These are phyloP conservation scores for Coracias cyanogaster DNA, from an alignment of 2,797 vertebrate species.

Conservation along the genomic window DNA sequence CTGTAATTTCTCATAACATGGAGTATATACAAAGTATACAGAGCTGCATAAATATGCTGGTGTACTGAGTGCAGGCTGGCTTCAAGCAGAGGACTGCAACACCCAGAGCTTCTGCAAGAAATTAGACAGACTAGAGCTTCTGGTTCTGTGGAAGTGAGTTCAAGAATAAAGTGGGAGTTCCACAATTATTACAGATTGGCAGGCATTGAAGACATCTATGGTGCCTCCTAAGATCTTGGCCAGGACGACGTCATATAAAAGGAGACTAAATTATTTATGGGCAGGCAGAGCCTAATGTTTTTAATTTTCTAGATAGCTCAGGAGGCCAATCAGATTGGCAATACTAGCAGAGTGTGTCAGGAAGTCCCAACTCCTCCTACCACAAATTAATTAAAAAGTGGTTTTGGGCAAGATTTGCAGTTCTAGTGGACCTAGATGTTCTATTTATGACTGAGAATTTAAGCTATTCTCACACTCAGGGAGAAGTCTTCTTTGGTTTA, in stretches of 20 bases:
- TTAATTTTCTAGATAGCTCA: constrained; percentile 37
- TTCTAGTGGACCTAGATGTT: neutral
- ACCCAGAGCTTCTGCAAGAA: neutral
- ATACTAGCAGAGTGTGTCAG: neutral
- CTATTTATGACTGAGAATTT: neutral
- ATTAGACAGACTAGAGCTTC: constrained; percentile 5
- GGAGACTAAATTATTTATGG: constrained; percentile 36
- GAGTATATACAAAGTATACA: no score
- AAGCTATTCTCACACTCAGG: neutral
- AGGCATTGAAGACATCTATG: neutral
- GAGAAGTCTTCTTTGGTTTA: constrained; percentile 7
- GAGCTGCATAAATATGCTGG: no score
- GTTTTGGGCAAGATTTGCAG: accelerated
- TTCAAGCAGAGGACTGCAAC: neutral
- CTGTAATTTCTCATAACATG: no score
- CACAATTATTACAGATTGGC: neutral
- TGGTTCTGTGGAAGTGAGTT: neutral
- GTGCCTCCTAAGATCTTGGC: neutral
- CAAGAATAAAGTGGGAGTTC: neutral
- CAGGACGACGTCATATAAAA: neutral
- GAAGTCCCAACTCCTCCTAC: neutral
- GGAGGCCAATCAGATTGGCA: neutral
- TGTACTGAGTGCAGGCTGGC: neutral
- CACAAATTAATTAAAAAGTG: neutral
- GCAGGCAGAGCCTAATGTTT: constrained; percentile 9